Percentiles rank a stretch among this genome's conserved stretches.
phyloP scores from a whole-genome alignment of 1,140 invertebrate species.

The Mycetomoellerius zeteki region DNA sequence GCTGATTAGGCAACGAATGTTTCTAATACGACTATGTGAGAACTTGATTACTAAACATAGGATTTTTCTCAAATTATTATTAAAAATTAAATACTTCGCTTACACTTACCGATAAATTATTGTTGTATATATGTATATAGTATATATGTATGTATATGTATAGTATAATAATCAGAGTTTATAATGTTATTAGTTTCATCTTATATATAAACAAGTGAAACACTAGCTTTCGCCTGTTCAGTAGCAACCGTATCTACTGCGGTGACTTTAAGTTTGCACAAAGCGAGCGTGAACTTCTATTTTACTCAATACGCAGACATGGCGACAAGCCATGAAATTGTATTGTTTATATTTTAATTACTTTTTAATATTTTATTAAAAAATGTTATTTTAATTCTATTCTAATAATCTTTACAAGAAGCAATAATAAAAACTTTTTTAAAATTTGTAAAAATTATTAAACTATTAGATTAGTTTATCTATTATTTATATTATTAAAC shows the following conservation, averaged over 20 bases:
- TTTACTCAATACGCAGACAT: neutral
- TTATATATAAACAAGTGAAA: neutral
- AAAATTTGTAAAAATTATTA: neutral
- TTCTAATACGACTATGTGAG: neutral
- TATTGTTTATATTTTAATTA: neutral
- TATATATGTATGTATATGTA: too few relatives aligned
- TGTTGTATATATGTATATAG: too few relatives aligned
- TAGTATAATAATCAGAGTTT: too few relatives aligned
- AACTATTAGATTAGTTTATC: neutral
- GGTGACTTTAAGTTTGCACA: neutral
- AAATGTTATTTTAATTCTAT: neutral
- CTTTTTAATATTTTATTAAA: neutral
- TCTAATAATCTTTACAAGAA: neutral
- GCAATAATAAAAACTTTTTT: neutral
- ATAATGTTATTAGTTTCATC: neutral
- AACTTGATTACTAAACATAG: neutral
- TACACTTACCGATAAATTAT: neutral
- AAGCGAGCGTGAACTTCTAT: neutral
- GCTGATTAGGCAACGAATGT: slow-evolving; percentile 6
- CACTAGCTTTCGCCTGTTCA: slow-evolving; percentile 7
- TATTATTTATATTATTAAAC: neutral
- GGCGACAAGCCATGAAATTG: neutral
- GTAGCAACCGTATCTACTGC: slow-evolving; percentile 38
- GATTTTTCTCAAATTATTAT: neutral
- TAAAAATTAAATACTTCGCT: neutral